Evolutionary conservation across 2,888 invertebrate genomes (phyloP), one percentile per base, ranked within the genome.

Genomic region (Thysanoteuthis rhombus): DNA sequence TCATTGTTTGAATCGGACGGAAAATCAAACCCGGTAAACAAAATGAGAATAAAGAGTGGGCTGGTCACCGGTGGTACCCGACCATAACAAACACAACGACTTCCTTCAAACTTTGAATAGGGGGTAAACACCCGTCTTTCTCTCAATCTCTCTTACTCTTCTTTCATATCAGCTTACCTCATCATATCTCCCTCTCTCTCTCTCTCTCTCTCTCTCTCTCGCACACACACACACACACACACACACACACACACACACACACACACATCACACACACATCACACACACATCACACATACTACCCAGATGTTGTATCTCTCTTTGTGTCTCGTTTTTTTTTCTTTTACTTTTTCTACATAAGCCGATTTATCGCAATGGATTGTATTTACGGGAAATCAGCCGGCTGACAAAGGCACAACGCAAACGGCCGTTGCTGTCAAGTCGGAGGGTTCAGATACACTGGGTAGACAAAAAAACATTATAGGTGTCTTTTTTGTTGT

Each of bases 1-100:
- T 75, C 75, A 75, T 75, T 75, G 75, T 75, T 75, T 75, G 75
- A 75, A 75, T n/a, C 75, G 75, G 75, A n/a, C n/a, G 75, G 75
- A 75, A 75, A 75, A 75, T 75, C 75, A 75, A n/a, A 75, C 75
- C n/a, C 16, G 75, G 75, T 36, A 75, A 75, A n/a, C 52, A 52
- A 52, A 52, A 52, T 52, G 52, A n/a, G n/a, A 75, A 75, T 12
- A 75, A 75, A n/a, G 36, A n/a, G 75, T 75, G 0, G 75, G n/a
- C n/a, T 75, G 19, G n/a, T n/a, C 75, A n/a, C 19, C 36, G 75
- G 75, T 12, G 75, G 36, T 36, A 75, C 75, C 75, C n/a, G 36
- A 36, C 75, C 16, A 75, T n/a, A 36, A 36, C 16, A 75, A 6
- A 12, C n/a, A 75, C n/a, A 36, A 75, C 19, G 75, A 75, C 75